A percentile compares a stretch with the other conserved stretches of the same genome.
phyloP scores from a whole-genome alignment of 2,888 invertebrate genomes.

The Actias luna region DNA sequence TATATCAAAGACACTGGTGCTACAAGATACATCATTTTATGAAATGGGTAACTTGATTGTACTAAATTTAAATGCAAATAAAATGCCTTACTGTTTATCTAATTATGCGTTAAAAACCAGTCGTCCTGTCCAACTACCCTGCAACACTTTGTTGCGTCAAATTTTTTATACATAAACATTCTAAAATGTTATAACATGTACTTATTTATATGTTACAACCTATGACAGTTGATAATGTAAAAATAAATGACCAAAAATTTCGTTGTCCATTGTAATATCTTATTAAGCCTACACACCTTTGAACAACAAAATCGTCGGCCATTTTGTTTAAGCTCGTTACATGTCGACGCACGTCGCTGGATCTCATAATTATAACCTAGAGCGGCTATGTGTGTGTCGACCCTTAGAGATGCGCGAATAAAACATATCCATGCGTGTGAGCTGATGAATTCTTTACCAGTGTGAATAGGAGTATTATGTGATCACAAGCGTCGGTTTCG shows the following conservation, averaged over 20 bases:
- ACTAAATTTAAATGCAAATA: too few species aligned
- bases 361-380: conserved; percentile 67
- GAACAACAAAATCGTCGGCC: conserved; percentile 70
- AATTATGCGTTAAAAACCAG: too few species aligned
- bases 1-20: too few species aligned
- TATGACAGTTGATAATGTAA: too few species aligned
- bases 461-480: conserved; percentile 21
- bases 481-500: conserved; percentile 25
- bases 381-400: conserved; percentile 27
- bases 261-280: conserved; percentile 16
- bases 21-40: too few species aligned
- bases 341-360: conserved; percentile 78
- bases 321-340: conserved; percentile 80
- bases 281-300: conserved; percentile 64
- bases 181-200: too few species aligned
- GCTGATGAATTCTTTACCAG: background rate
- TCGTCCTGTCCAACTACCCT: too few species aligned
- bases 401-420: conserved; percentile 27
- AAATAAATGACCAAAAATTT: conserved; percentile 5
- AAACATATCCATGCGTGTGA: conserved; percentile 18
- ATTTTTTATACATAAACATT: too few species aligned
- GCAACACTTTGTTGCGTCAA: too few species aligned
- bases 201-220: too few species aligned
- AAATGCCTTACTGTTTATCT: too few species aligned
- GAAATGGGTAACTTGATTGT: too few species aligned